phyloP scores from a whole-genome alignment of 2,888 invertebrate genomes.

The Rhingia campestris region DNA sequence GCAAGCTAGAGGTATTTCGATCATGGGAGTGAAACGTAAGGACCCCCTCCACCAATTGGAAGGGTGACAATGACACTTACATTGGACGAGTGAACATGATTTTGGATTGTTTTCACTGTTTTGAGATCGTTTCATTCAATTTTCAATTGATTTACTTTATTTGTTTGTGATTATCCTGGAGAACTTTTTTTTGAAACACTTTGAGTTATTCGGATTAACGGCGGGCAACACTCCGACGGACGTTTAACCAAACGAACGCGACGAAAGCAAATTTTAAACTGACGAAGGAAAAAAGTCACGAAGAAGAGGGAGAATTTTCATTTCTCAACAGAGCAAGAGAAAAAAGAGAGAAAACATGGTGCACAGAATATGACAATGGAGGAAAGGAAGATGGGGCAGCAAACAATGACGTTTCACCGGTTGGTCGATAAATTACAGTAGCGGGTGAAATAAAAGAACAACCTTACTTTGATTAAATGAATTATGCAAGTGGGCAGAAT shows the following conservation, averaged over 20 bases:
- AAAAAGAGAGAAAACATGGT: conserved; percentile 10
- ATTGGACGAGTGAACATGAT: conserved; percentile 80
- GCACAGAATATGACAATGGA: conserved; percentile 40
- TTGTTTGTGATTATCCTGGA: conserved; percentile 7
- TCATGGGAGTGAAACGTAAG: no score
- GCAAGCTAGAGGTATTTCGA: not conserved
- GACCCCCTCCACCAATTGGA: not conserved
- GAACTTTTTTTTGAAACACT: conserved; percentile 5
- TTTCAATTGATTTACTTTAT: conserved; percentile 19
- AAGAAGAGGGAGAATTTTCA: conserved; percentile 5
- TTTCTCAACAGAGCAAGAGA: not conserved
- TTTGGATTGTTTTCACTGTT: conserved; percentile 49
- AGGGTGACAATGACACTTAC: conserved; percentile 76
- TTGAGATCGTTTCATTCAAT: conserved; percentile 68
- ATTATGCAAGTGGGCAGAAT: no score
- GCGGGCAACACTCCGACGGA: not conserved
- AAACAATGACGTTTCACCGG: conserved; percentile 42
- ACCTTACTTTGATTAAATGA: no score
- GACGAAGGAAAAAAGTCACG: conserved; percentile 59
- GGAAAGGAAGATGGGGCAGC: not conserved
- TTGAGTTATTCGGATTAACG: conserved; percentile 5
- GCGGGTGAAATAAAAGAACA: not conserved
- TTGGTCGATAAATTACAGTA: conserved; percentile 20
- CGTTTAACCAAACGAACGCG: conserved; percentile 58
- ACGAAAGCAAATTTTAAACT: conserved; percentile 75